These are phyloP conservation scores for Odontocolon sp. DNA, from an alignment of 2,888 invertebrate species.

Conservation along the genomic window DNA sequence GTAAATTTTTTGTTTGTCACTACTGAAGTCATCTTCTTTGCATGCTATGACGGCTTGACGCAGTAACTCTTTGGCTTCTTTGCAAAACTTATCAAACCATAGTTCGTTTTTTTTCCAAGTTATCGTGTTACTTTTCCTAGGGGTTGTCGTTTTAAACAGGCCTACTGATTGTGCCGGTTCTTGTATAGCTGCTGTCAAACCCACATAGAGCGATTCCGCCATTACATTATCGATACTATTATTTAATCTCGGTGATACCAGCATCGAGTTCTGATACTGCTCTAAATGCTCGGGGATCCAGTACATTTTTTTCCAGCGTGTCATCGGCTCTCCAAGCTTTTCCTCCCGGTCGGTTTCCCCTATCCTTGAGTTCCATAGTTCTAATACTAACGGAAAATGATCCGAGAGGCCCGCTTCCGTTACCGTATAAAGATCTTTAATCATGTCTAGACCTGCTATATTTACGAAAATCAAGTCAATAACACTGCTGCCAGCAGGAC, in stretches of 20 bases:
- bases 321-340: not conserved
- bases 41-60: not conserved
- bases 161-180: not conserved
- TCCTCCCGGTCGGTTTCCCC: not conserved
- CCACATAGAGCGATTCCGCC: not conserved
- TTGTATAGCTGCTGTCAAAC: not conserved
- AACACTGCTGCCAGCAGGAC: not conserved
- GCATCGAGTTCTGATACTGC: not conserved
- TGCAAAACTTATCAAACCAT: not conserved
- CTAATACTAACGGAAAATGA: not conserved
- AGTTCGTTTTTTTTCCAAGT: not conserved
- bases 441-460: not conserved
- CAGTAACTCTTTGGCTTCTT: not conserved
- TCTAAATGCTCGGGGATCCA: not conserved
- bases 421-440: not conserved
- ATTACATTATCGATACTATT: not conserved
- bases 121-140: not conserved
- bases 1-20: no score
- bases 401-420: not conserved
- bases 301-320: not conserved
- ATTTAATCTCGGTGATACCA: no score
- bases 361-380: not conserved
- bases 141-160: not conserved
- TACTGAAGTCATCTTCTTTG: no score
- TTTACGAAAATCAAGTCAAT: constrained; percentile 7